Conservation (phyloP, 2,797 vertebrate species). For the Simalia tracyae region DNA sequence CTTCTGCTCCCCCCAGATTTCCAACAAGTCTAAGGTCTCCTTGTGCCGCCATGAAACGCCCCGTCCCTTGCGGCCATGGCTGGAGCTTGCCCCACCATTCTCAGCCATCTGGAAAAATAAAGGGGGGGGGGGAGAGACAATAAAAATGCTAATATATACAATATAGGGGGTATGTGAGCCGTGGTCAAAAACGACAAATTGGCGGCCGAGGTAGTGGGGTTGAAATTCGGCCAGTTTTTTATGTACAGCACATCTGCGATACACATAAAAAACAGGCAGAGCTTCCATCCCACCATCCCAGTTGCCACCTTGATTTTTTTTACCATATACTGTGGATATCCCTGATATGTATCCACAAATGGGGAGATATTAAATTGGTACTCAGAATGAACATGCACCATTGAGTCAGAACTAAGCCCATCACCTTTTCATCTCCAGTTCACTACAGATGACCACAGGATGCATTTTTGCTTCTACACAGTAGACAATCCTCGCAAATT, state of each 20-base stretch:
- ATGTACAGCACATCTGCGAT: neutral
- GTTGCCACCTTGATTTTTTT: neutral
- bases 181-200: neutral
- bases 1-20: slow-evolving; percentile 19
- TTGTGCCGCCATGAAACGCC: neutral
- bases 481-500: no score
- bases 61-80: neutral
- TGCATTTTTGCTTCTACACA: no score
- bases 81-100: neutral
- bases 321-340: no score
- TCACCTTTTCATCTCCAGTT: no score
- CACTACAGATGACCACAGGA: no score
- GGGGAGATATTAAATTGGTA: no score
- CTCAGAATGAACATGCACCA: no score
- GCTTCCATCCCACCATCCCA: neutral
- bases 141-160: neutral
- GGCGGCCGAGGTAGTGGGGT: neutral
- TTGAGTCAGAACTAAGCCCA: no score
- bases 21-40: slow-evolving; percentile 15
- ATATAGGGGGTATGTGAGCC: neutral
- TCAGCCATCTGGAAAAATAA: neutral
- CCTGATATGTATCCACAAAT: no score
- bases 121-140: neutral
- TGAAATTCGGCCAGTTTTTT: neutral
- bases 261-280: neutral